Evolutionary conservation across 2,797 vertebrate species (phyloP).

Genomic region (Vespertilio murinus): DNA sequence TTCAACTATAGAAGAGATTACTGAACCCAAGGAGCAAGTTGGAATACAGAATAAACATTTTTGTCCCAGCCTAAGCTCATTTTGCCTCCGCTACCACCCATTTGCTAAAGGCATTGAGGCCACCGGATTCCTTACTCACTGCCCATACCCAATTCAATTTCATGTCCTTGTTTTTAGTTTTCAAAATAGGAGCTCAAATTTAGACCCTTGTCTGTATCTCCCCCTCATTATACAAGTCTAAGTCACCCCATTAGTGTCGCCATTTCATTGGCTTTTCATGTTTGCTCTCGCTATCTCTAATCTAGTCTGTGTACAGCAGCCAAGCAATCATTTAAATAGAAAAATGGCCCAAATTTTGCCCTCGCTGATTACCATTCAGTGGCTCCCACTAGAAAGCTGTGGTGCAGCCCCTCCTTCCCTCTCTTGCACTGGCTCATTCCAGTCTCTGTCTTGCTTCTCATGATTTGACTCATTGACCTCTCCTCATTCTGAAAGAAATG

Average conservation of each 20-base stretch:
- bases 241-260: not conserved
- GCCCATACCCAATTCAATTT: not conserved
- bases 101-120: not conserved
- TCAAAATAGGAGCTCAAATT: not conserved
- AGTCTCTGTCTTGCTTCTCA: not conserved
- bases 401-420: accelerated
- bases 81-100: not conserved
- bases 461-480: not conserved
- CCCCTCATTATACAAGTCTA: not conserved
- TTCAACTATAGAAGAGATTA: not conserved
- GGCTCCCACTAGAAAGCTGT: not conserved
- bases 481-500: not conserved
- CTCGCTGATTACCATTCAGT: not conserved
- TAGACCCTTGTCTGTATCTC: not conserved
- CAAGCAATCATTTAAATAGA: not conserved
- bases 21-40: not conserved
- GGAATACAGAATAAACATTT: not conserved
- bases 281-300: not conserved
- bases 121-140: not conserved
- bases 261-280: not conserved
- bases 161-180: not conserved
- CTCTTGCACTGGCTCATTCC: not conserved
- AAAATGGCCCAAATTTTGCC: not conserved
- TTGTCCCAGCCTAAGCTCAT: not conserved
- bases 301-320: not conserved